Conservation (phyloP, 2,797 vertebrate genomes). For the Paguma larvata region DNA sequence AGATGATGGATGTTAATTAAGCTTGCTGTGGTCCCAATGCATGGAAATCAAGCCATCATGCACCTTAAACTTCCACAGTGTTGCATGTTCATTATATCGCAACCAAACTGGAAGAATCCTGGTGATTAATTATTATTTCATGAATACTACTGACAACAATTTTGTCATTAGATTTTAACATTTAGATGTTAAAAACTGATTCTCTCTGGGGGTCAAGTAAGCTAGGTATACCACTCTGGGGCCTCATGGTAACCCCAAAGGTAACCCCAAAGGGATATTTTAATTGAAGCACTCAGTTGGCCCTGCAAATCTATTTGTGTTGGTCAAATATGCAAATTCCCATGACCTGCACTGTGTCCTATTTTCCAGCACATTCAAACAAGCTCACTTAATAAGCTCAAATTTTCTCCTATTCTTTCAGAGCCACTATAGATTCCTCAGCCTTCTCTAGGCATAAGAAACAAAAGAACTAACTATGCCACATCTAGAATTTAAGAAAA, state of each 20-base stretch:
- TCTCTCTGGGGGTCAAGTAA: not conserved
- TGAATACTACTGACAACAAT: not conserved
- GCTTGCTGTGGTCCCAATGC: not conserved
- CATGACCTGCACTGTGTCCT: not conserved
- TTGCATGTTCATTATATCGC: not conserved
- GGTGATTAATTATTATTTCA: not conserved
- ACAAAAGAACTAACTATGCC: not conserved
- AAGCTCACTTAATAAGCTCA: conserved; percentile 21
- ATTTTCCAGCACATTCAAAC: conserved; percentile 9
- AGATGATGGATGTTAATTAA: not conserved
- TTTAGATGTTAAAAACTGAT: not conserved
- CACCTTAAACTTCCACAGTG: not conserved
- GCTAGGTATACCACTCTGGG: not conserved
- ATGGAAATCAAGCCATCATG: not conserved
- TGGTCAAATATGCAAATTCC: conserved; percentile 20
- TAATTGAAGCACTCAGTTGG: not conserved
- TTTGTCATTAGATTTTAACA: not conserved
- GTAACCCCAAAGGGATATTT: not conserved
- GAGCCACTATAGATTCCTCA: not conserved
- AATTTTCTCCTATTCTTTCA: not conserved
- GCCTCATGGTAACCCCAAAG: not conserved
- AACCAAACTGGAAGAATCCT: not conserved
- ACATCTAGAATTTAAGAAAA: conserved; percentile 34
- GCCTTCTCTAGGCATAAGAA: not conserved
- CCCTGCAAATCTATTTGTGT: not conserved